These are phyloP conservation scores for Syrista parreyssii DNA, from an alignment of 2,888 invertebrate genomes.

Conservation along the genomic window DNA sequence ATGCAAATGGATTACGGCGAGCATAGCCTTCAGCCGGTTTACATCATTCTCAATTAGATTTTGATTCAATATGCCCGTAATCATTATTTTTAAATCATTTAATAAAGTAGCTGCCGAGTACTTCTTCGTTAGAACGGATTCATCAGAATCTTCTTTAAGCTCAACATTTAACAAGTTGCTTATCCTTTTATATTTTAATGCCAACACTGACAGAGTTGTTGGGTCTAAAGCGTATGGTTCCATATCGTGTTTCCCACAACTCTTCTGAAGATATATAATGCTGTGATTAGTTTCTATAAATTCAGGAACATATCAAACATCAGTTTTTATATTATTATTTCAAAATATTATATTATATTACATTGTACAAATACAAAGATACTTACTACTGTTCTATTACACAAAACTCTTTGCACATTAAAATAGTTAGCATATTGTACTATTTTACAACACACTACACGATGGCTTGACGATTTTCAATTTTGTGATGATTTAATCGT, in stretches of 20 bases:
- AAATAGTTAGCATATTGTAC: not conserved
- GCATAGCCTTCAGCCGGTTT: not conserved
- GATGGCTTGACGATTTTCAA: not conserved
- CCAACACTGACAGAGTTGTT: not conserved
- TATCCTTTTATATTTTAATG: not conserved
- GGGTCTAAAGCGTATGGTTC: not conserved
- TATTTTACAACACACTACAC: not conserved
- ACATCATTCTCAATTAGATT: slow-evolving; percentile 1
- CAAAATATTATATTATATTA: not conserved
- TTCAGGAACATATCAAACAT: not conserved
- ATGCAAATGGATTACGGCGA: slow-evolving; percentile 4
- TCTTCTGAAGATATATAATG: not conserved
- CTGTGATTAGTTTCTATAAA: not conserved
- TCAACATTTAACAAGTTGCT: not conserved
- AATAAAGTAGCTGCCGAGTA: not conserved
- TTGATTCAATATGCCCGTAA: slow-evolving; percentile 19
- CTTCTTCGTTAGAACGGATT: not conserved
- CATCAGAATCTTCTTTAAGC: not conserved
- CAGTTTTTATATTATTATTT: not conserved
- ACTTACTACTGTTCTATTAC: not conserved
- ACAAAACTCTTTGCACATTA: not conserved
- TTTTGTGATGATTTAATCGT: not conserved
- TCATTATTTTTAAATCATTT: not conserved
- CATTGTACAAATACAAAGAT: not conserved
- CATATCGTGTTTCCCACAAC: not conserved